phyloP scores from a whole-genome alignment of 2,113 vertebrate species.

The Dromiciops gliroides region DNA sequence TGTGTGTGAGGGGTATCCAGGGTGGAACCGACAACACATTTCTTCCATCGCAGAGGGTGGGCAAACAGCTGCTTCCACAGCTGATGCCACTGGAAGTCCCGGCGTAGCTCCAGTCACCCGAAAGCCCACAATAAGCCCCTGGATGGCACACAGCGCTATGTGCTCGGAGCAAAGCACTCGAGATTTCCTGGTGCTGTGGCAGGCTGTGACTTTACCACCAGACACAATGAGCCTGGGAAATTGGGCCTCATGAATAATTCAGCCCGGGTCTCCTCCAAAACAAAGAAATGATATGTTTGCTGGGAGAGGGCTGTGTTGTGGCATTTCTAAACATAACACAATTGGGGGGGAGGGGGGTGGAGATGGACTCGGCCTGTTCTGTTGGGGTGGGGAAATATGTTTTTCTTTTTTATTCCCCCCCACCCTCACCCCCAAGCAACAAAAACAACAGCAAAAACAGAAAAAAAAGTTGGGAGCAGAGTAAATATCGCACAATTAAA shows the following conservation, averaged over 20 bases:
- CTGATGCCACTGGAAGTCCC: constrained; percentile 77
- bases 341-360: constrained; percentile 45
- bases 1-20: constrained; percentile 37
- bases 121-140: constrained; percentile 69
- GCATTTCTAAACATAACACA: constrained; percentile 66
- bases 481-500: constrained; percentile 38
- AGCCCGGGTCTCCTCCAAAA: constrained; percentile 62
- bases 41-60: constrained; percentile 70
- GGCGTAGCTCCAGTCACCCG: constrained; percentile 64
- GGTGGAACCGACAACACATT: constrained; percentile 59
- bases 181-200: constrained; percentile 58
- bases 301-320: constrained; percentile 64
- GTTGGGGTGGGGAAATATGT: constrained; percentile 52
- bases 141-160: constrained; percentile 62
- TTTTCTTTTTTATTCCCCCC: background rate
- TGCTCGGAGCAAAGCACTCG: constrained; percentile 18
- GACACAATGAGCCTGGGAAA: constrained; percentile 76
- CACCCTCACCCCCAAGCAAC: background rate
- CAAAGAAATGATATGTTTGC: constrained; percentile 77
- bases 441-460: background rate
- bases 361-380: constrained; percentile 60
- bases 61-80: constrained; percentile 81
- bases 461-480: constrained; percentile 62
- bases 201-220: constrained; percentile 71
- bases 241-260: constrained; percentile 79